Evolutionary conservation across 1,140 invertebrate species (phyloP).

Genomic region (Drosophila arawakana): DNA sequence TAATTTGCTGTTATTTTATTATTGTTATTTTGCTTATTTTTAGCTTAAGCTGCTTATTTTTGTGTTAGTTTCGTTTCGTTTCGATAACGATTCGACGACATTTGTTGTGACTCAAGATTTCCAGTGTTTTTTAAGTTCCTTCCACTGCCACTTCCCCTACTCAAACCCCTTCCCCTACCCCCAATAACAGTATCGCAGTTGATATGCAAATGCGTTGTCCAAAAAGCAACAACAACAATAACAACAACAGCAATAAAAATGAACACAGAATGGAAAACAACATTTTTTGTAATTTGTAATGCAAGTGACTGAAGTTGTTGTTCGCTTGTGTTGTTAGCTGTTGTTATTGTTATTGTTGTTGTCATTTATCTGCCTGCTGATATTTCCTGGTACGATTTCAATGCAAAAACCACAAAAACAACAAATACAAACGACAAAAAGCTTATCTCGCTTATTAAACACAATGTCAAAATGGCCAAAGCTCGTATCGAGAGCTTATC

Average conservation of each 20-base stretch:
- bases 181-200: constrained; percentile 35
- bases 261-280: constrained; percentile 55
- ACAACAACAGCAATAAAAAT: constrained; percentile 38
- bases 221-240: constrained; percentile 53
- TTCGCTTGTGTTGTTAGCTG: constrained; percentile 17
- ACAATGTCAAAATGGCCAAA: constrained; percentile 78
- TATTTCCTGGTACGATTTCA: constrained; percentile 80
- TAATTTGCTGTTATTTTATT: neutral
- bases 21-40: constrained; percentile 22
- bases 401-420: constrained; percentile 39
- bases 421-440: constrained; percentile 35
- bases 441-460: constrained; percentile 78
- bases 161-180: constrained; percentile 2
- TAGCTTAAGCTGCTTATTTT: constrained; percentile 18
- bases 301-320: constrained; percentile 46
- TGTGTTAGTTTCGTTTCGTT: constrained; percentile 27
- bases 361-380: constrained; percentile 71
- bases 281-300: constrained; percentile 76
- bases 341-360: constrained; percentile 46
- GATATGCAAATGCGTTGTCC: constrained; percentile 74
- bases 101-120: constrained; percentile 25
- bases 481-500: constrained; percentile 68
- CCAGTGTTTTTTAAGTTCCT: constrained; percentile 32
- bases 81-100: constrained; percentile 23
- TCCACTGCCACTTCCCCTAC: constrained; percentile 37